Base-by-base conservation (phyloP, 2,888 invertebrate genomes). In the Drosophila eohydei region DNA sequence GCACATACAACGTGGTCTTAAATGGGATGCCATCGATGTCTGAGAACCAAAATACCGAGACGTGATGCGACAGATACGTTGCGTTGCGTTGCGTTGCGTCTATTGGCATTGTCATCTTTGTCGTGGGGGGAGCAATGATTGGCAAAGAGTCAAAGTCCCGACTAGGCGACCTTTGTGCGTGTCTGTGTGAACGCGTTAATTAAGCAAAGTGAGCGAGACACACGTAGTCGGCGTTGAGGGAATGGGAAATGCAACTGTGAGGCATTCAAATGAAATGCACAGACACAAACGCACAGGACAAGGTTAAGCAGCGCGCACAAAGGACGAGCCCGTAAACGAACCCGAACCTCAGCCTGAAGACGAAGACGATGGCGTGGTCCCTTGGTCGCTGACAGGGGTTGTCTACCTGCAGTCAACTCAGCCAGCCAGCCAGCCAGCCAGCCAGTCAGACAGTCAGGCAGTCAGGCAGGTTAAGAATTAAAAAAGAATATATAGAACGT, bases 171-270 rank as follows among this genome's bases (percentile, higher is more conserved):
- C 83, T 80, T 75, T 85, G 80, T 83, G 67, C 74, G 83, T 70
- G 56, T 64, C 52, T 76, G 67, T 78, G 82, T 75, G 80, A 72
- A 75, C 78, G 88, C 85, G 86, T 87, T 87, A 87, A 87, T 87
- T 87, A 87, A 89, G 90, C 90, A 87, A 87, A 85, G 88, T 85
- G 81, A 87, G 90, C 87, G 90, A 83, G 83, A 80, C 86, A 74
- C 86, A 89, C 86, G 86, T 86, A 77, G 67, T 28, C 62, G 16
- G 44, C 46, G 28, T 40, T 2, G n/a, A 34, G 56, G 55, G 66
- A 48, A 38, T 48, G 64, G 38, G 48, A 54, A 55, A 54, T 73
- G 70, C 74, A 71, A 61, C 62, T 51, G 52, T 48, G 70, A 61
- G 71, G 76, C 88, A 85, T 87, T 85, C 78, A 88, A 82, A 88